Percentiles rank a stretch among this genome's conserved stretches.
These are phyloP conservation scores for Pseudococcus viburni DNA, from an alignment of 2,888 invertebrate genomes.

Conservation along the genomic window DNA sequence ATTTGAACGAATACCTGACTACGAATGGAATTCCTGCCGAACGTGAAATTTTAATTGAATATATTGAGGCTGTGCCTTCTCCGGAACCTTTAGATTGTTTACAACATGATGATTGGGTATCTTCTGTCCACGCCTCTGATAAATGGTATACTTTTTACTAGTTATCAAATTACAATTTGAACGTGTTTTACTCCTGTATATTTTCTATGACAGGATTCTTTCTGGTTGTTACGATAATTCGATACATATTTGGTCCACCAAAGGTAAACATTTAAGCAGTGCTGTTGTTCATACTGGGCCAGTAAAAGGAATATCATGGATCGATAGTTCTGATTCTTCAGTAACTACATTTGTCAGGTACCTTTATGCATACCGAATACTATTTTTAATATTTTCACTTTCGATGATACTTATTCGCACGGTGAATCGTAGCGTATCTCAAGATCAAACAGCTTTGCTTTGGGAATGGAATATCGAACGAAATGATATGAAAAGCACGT, in stretches of 20 bases:
- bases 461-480: constrained; percentile 88
- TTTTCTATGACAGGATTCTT: constrained; percentile 79
- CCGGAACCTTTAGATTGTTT: constrained; percentile 94
- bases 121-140: constrained; percentile 81
- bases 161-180: neutral
- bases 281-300: constrained; percentile 90
- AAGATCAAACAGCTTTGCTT: constrained; percentile 91
- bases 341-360: constrained; percentile 80
- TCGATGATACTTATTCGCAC: neutral
- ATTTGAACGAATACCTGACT: constrained; percentile 82
- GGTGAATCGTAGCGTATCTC: constrained; percentile 79
- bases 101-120: constrained; percentile 98
- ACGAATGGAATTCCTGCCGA: constrained; percentile 86
- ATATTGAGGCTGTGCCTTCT: constrained; percentile 89
- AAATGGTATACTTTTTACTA: constrained; percentile 75
- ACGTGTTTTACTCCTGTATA: neutral
- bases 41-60: constrained; percentile 90
- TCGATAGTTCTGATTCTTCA: constrained; percentile 75
- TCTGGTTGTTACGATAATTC: constrained; percentile 96
- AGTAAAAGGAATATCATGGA: constrained; percentile 91
- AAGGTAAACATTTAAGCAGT: constrained; percentile 86
- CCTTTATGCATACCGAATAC: constrained; percentile 37
- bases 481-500: constrained; percentile 84
- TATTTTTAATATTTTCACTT: neutral
- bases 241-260: constrained; percentile 89